Evolutionary conservation across 2,113 vertebrate genomes (phyloP), one percentile per base, ranked within the genome.

Genomic region (Pholis gunnellus): DNA sequence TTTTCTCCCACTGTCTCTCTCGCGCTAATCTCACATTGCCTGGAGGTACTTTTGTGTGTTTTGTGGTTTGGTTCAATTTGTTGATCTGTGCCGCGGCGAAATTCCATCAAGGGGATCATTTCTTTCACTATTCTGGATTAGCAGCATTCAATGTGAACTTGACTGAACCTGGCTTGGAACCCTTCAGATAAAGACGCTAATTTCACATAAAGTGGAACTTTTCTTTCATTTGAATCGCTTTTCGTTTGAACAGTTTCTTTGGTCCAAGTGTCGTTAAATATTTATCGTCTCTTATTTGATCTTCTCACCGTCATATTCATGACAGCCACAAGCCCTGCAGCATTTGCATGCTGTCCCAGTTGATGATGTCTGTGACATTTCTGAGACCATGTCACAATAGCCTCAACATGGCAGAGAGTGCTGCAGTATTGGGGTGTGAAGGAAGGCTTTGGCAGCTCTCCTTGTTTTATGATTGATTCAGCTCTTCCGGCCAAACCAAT

Each of bases 381-480:
- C 40, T 75, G 83, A 85, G 82, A 73, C 75, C 86, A 60, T 74
- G 91, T 91, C 85, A 87, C 73, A 88, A 83, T 57, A 78, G 72
- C 84, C 84, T 61, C 20, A 90, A 87, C 87, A 83, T 68, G 81
- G 79, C 79, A 74, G 56, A 13, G 80, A 83, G 85, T 31, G 69
- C 78, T 63, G 80, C 73, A 61, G 65, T 70, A 85, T 82, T 9
- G 73, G 87, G 81, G 89, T 89, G 91, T 85, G 90, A 91, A 92
- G 79, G 70, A 84, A 71, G 76, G 69, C 87, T 91, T 82, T 90
- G 89, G 86, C 89, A 87, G 82, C 87, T 82, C 78, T 79, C 68
- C 64, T 80, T 50, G 48, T 85, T 82, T 75, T 52, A 22, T 93
- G 93, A 94, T 94, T 92, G 93, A 94, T 92, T 89, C 27, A 57